Evolutionary conservation across 2,888 invertebrate species (phyloP), one percentile per base, ranked within the genome.

Genomic region (Andricus curvator): DNA sequence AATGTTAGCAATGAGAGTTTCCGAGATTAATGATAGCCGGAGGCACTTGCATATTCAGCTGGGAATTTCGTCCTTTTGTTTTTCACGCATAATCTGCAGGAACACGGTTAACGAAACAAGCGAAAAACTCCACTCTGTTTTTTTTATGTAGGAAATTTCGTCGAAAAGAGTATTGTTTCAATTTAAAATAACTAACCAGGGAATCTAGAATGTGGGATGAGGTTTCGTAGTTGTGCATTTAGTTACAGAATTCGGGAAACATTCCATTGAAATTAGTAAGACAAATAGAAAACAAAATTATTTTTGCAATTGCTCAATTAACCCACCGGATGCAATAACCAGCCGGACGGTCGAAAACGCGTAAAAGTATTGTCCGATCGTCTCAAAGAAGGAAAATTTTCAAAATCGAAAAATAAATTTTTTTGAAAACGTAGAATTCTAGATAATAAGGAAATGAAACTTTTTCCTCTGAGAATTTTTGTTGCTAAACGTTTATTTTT

Each of bases 1-100:
- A 62, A 22, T 62, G 62, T 62, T 62, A 25, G 25, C 62, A 62
- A 62, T 25, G 62, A 62, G 62, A 62, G 62, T 62, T 62, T 62
- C 62, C 62, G 62, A 62, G 62, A 62, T 62, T 62, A 62, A 62
- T 62, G 62, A 62, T 62, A 62, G 25, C 62, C 25, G 13, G 13
- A 25, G 62, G 62, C 62, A 25, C 15, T 62, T 25, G 62, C 62
- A 62, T 62, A 62, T 62, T 62, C 62, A 62, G 62, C 25, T 62
- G 62, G 62, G 62, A 62, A 62, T 62, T 62, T 62, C 4, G 25
- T 22, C 25, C 25, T 62, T 62, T 62, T 62, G 62, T 62, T 62
- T 62, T 62, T 25, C 62, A 62, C 25, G 62, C 25, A 62, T 62
- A 62, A 62, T 25, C 25, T 62, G 11, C 22, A 25, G 62, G 25